Evolutionary conservation across 2,888 invertebrate genomes (phyloP).

Genomic region (Acleris emargana): DNA sequence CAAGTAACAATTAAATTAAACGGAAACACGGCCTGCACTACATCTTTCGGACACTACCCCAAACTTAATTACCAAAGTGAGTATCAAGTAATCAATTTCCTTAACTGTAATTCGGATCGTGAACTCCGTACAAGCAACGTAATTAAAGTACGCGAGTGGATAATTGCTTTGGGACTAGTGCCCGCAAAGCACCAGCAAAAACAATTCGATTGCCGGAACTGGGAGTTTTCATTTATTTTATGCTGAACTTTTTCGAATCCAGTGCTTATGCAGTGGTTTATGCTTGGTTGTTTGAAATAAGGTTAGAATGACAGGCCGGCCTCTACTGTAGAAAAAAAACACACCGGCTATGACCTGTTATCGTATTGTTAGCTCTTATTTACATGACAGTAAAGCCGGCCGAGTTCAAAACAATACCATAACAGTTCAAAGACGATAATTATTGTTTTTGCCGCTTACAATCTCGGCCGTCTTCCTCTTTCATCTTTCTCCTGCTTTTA

Average conservation of each 20-base stretch:
- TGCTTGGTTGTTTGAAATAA: neutral
- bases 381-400: too few relatives aligned
- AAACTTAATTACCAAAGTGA: conserved; percentile 33
- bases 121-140: conserved; percentile 52
- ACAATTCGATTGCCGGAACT: conserved; percentile 46
- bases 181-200: conserved; percentile 49
- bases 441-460: too few relatives aligned
- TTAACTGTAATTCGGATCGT: conserved; percentile 48
- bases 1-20: neutral
- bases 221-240: conserved; percentile 16
- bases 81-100: conserved; percentile 51
- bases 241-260: neutral
- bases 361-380: too few relatives aligned
- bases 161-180: conserved; percentile 57
- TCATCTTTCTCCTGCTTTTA: too few relatives aligned
- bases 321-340: too few relatives aligned
- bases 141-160: conserved; percentile 55
- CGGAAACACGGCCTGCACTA: conserved; percentile 14
- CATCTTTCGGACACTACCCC: conserved; percentile 16
- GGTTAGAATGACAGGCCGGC: neutral
- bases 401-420: too few relatives aligned
- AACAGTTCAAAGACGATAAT: too few relatives aligned
- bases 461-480: too few relatives aligned
- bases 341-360: too few relatives aligned
- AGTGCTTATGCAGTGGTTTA: neutral